phyloP scores from a whole-genome alignment of 2,797 vertebrate genomes.

The Urocyon cinereoargenteus region DNA sequence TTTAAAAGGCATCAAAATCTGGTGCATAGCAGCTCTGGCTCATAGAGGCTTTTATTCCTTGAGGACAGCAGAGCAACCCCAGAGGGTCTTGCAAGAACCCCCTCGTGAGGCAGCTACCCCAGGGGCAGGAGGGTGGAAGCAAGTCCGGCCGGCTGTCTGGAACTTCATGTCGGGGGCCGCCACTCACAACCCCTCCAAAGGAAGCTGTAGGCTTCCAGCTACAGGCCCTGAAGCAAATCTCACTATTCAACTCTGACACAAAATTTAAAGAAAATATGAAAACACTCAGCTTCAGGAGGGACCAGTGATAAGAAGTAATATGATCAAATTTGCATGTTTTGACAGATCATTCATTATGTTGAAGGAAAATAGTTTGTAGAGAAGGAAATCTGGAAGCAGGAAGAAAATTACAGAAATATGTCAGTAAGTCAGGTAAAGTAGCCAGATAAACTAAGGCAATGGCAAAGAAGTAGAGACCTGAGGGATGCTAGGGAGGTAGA shows the following conservation, averaged over 20 bases:
- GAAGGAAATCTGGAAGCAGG: background rate
- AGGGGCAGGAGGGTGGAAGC: conserved; percentile 35
- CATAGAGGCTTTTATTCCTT: conserved; percentile 88
- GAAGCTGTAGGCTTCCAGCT: conserved; percentile 64
- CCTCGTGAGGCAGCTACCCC: conserved; percentile 64
- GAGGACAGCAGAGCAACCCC: conserved; percentile 73
- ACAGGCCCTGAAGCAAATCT: conserved; percentile 63
- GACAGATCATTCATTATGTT: background rate
- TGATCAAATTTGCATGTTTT: background rate
- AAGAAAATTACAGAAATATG: background rate
- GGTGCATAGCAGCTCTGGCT: conserved; percentile 96
- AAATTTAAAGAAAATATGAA: conserved; percentile 66
- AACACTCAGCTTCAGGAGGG: conserved; percentile 45
- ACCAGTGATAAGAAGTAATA: background rate
- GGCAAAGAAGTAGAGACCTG: background rate
- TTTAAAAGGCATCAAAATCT: conserved; percentile 96
- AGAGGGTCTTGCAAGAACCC: conserved; percentile 65
- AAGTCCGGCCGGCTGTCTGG: conserved; percentile 56
- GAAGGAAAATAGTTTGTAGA: background rate
- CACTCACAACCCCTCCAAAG: background rate
- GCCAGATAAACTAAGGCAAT: background rate
- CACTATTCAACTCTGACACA: conserved; percentile 57
- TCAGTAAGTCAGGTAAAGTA: background rate
- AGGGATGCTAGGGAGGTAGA: background rate
- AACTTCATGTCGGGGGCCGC: conserved; percentile 45